Base-by-base conservation (phyloP, 2,797 vertebrate species). In the Catostomus latipinnis region DNA sequence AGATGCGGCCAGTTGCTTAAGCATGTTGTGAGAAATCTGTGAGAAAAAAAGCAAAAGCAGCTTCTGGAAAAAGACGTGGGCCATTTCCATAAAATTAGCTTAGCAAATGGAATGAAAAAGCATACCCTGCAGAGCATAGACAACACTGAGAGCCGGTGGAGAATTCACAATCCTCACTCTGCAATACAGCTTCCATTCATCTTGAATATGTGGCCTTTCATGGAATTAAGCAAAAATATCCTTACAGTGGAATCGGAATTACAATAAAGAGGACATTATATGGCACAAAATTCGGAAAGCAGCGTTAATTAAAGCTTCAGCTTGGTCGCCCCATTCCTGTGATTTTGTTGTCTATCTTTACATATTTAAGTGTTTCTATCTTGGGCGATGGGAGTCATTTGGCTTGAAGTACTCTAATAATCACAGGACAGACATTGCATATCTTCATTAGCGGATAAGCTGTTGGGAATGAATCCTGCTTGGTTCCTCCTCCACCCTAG, bases 391-490 rank as follows among this genome's bases (percentile, higher is more conserved):
- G 88, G 85, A 86, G 10, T 88, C 90, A 92, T 91, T 88, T 81
- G 78, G 90, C 73, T 84, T 81, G 86, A 68, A 85, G 81, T 60
- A 83, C 83, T 80, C 81, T 86, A 90, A 91, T 94, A 93, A 92
- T 93, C 91, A 91, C 89, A 89, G 83, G 82, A 67, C 86, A 90
- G 92, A 87, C 87, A 81, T 81, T 4, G 81, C 92, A 93, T 90
- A 93, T 94, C 92, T 94, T 94, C 91, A 93, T 94, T 93, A 92
- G 88, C 78, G 86, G 90, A 93, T 93, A 91, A 93, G 90, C 86
- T 86, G 84, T 87, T 85, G 83, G 88, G 90, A 90, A 91, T 89
- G 88, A 90, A 90, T 87, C 88, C 87, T 87, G 88, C 89, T 87
- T 88, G 88, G 86, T 88, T 88, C 81, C 18, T 84, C 65, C 54